Evolutionary conservation across 2,797 vertebrate genomes (phyloP).

Genomic region (Ciconia nigra): DNA sequence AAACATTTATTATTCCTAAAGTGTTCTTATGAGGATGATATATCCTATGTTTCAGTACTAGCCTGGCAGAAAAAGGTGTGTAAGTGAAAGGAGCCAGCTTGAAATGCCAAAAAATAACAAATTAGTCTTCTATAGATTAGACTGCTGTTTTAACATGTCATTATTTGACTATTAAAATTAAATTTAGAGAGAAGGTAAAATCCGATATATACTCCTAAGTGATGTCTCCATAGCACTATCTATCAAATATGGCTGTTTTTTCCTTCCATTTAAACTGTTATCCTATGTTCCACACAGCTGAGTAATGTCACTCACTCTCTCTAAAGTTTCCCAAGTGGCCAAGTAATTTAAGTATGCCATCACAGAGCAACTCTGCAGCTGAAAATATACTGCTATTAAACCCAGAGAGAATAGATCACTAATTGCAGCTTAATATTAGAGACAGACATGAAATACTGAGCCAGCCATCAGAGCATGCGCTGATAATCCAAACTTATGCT

Average conservation of each 20-base stretch:
- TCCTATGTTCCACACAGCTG: background rate
- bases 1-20: background rate
- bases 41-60: background rate
- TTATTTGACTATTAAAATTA: conserved; percentile 52
- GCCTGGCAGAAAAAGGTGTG: background rate
- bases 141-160: conserved; percentile 1
- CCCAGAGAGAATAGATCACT: conserved; percentile 58
- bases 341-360: conserved; percentile 65
- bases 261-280: conserved; percentile 15
- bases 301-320: conserved; percentile 50
- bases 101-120: conserved; percentile 24
- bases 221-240: background rate
- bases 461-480: background rate
- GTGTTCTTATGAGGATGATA: background rate
- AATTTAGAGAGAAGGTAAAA: conserved; percentile 40
- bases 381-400: conserved; percentile 64
- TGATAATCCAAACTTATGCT: background rate
- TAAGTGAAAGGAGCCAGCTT: background rate
- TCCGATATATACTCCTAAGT: background rate
- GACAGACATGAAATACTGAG: conserved; percentile 24
- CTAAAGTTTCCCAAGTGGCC: conserved; percentile 59
- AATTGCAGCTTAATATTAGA: conserved; percentile 63
- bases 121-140: conserved; percentile 13
- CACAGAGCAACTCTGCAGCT: conserved; percentile 57
- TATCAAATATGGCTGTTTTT: conserved; percentile 17